These are phyloP conservation scores for Drosophila seguyi DNA, from an alignment of 1,140 invertebrate genomes.

Conservation along the genomic window DNA sequence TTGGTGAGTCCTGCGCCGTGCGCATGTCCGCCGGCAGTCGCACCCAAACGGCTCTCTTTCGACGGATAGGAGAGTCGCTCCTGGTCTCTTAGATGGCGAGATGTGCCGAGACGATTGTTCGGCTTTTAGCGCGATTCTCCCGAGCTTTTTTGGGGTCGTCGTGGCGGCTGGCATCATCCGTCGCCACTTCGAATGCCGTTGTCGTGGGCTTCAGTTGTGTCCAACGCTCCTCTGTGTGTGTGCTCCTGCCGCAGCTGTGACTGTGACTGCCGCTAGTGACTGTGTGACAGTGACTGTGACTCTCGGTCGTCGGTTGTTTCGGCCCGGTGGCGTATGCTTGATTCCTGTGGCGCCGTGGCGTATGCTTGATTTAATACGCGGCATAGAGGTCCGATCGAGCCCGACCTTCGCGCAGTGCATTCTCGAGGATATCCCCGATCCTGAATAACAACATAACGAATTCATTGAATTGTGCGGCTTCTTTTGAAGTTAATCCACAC, in stretches of 20 bases:
- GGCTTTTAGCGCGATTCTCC: constrained; percentile 17
- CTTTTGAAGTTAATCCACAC: constrained; percentile 37
- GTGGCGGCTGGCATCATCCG: constrained; percentile 29
- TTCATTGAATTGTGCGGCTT: constrained; percentile 40
- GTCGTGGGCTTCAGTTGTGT: constrained; percentile 77
- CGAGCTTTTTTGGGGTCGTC: constrained; percentile 20
- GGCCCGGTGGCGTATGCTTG: constrained; percentile 46
- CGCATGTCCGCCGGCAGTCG: constrained; percentile 56
- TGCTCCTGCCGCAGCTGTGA: constrained; percentile 3
- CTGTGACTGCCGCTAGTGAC: constrained; percentile 9
- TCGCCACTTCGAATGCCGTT: constrained; percentile 75
- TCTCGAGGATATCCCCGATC: constrained; percentile 13
- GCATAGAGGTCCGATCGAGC: constrained; percentile 14
- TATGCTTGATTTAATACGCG: constrained; percentile 24
- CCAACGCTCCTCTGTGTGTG: constrained; percentile 22
- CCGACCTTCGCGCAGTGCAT: constrained; percentile 14
- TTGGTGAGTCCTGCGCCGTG: constrained; percentile 48
- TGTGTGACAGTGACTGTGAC: constrained; percentile 22
- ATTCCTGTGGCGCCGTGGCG: constrained; percentile 25
- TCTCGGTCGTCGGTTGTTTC: constrained; percentile 27
- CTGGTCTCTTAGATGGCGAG: constrained; percentile 1
- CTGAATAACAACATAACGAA: constrained; percentile 28
- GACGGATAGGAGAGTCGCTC: not conserved
- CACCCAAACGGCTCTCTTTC: constrained; percentile 61
- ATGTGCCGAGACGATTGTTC: constrained; percentile 15